Conservation (phyloP, 2,888 invertebrate genomes). For the Hirtodrosophila duncani region DNA sequence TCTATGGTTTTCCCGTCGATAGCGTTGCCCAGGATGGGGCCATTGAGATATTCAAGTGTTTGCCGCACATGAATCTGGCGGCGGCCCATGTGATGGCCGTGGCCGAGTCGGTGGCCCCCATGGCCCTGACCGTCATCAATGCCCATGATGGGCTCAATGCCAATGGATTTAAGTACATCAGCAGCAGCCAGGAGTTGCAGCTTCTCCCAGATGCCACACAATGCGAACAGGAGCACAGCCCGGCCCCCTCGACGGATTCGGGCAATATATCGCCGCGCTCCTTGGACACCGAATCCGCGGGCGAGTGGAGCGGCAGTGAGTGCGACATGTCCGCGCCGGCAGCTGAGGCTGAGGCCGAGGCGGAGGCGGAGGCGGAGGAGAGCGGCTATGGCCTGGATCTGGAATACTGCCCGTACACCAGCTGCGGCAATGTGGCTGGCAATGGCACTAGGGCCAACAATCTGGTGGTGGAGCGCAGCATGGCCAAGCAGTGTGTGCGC, state of each 20-base stretch:
- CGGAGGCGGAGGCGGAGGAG: no score
- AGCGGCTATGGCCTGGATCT: slow-evolving; percentile 47
- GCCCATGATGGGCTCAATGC: slow-evolving; percentile 64
- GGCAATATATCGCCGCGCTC: slow-evolving; percentile 80
- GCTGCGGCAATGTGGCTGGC: slow-evolving; percentile 25
- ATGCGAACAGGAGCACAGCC: background rate
- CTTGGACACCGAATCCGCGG: slow-evolving; percentile 74
- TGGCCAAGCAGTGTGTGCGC: slow-evolving; percentile 84
- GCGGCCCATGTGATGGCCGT: slow-evolving; percentile 39
- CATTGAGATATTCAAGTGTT: slow-evolving; percentile 83
- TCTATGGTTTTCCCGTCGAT: slow-evolving; percentile 86
- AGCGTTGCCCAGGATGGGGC: slow-evolving; percentile 81
- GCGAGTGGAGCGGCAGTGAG: slow-evolving; percentile 63
- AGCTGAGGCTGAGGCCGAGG: no score
- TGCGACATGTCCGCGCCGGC: slow-evolving; percentile 67
- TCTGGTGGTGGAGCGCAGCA: slow-evolving; percentile 47
- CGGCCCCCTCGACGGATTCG: slow-evolving; percentile 78
- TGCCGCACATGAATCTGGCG: slow-evolving; percentile 76
- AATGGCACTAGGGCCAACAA: slow-evolving; percentile 78
- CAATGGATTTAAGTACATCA: slow-evolving; percentile 15
- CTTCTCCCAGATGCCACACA: background rate
- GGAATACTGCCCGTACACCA: slow-evolving; percentile 72
- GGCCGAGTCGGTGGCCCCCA: slow-evolving; percentile 22
- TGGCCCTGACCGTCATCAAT: slow-evolving; percentile 67
- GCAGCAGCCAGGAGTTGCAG: no score